These are phyloP conservation scores for Ennomos erosarius DNA, from an alignment of 2,888 invertebrate species.

Conservation along the genomic window DNA sequence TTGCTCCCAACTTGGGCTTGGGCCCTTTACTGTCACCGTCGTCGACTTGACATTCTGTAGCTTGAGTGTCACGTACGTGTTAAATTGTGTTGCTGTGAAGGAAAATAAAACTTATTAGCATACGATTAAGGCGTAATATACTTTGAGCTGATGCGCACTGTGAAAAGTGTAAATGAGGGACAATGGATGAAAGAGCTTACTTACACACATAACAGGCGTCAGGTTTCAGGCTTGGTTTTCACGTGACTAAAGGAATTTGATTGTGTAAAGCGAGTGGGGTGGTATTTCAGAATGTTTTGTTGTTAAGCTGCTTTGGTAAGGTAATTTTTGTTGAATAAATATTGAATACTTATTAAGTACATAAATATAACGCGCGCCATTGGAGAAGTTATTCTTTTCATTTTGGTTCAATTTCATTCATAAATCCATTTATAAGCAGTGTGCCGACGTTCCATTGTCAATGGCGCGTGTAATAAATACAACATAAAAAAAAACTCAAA, in stretches of 20 bases:
- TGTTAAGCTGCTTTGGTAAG: background rate
- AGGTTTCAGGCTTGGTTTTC: conserved; percentile 31
- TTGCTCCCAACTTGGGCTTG: conserved; percentile 98
- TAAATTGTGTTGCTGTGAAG: conserved; percentile 93
- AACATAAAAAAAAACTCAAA: too few species aligned
- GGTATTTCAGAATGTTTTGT: conserved; percentile 1
- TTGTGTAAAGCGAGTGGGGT: conserved; percentile 13
- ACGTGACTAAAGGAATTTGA: conserved; percentile 13
- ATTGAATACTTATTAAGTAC: background rate
- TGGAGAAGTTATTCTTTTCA: too few species aligned
- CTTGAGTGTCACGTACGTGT: conserved; percentile 98
- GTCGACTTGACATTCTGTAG: conserved; percentile 99
- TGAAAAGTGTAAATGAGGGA: conserved; percentile 22
- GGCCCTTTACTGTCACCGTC: conserved; percentile 98
- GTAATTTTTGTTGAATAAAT: background rate
- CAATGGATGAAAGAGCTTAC: conserved; percentile 29
- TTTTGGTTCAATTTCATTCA: too few species aligned
- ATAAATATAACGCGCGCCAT: background rate
- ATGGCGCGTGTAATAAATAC: too few species aligned
- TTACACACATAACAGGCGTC: conserved; percentile 17
- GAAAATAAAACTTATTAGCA: conserved; percentile 39
- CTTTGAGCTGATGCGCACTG: conserved; percentile 5
- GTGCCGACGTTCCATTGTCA: too few species aligned
- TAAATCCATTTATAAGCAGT: too few species aligned
- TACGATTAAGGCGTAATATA: conserved; percentile 13